phyloP scores from a whole-genome alignment of 2,113 vertebrate genomes.

The Notothenia coriiceps region DNA sequence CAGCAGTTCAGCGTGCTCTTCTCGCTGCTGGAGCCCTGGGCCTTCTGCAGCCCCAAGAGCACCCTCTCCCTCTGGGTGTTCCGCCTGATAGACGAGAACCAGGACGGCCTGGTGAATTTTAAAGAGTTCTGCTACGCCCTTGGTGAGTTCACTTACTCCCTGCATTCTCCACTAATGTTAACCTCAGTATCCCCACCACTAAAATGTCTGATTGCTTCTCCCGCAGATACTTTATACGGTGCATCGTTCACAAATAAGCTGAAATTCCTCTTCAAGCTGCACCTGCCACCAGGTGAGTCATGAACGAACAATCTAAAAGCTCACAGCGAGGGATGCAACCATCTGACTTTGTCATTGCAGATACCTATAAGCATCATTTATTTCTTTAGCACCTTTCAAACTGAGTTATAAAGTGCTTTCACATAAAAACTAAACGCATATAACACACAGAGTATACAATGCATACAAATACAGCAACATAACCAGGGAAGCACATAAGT shows the following conservation, averaged over 20 bases:
- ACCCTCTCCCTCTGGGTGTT: slow-evolving; percentile 91
- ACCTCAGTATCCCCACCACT: background rate
- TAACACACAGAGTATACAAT: no score
- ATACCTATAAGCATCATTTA: no score
- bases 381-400: no score
- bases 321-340: background rate
- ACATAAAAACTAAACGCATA: no score
- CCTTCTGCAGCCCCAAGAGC: slow-evolving; percentile 87
- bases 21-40: slow-evolving; percentile 94
- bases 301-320: background rate
- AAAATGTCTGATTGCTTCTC: slow-evolving; percentile 30
- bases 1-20: slow-evolving; percentile 92
- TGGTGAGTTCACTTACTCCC: slow-evolving; percentile 78
- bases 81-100: slow-evolving; percentile 91
- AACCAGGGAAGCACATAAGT: no score
- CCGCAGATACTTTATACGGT: slow-evolving; percentile 91
- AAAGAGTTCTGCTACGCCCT: slow-evolving; percentile 92
- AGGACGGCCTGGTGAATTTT: slow-evolving; percentile 94
- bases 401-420: no score
- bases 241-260: slow-evolving; percentile 96
- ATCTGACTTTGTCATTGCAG: no score
- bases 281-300: slow-evolving; percentile 93
- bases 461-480: no score
- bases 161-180: background rate
- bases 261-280: slow-evolving; percentile 97